Evolutionary conservation across 2,888 invertebrate genomes (phyloP).

Genomic region (Ferrisia virgata): DNA sequence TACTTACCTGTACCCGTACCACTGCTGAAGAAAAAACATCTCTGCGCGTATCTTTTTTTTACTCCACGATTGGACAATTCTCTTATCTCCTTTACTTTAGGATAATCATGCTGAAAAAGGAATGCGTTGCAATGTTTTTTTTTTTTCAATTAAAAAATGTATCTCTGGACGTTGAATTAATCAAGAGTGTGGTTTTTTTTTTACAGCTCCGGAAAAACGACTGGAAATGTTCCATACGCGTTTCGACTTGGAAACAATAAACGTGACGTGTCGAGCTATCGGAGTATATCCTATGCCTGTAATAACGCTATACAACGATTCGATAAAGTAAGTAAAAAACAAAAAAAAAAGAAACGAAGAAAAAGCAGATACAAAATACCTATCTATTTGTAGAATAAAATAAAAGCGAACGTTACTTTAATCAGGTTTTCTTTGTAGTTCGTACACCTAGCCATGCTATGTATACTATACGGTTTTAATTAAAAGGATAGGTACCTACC

Average conservation of each 20-base stretch:
- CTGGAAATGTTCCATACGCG: conserved; percentile 47
- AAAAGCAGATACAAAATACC: no score
- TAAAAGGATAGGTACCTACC: no score
- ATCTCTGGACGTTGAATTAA: background rate
- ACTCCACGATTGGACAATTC: no score
- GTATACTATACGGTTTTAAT: conserved; percentile 11
- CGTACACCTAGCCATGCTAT: no score
- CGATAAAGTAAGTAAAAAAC: conserved; percentile 41
- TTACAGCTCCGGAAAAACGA: conserved; percentile 48
- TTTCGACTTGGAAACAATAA: conserved; percentile 52
- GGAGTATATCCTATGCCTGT: conserved; percentile 61
- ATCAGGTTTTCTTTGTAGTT: background rate
- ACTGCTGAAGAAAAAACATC: no score
- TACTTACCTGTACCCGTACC: no score
- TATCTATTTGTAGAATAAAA: no score
- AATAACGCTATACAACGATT: conserved; percentile 47
- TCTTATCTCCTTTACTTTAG: no score
- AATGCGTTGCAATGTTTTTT: no score
- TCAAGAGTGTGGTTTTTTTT: background rate
- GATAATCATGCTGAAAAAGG: no score
- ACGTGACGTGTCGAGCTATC: conserved; percentile 60
- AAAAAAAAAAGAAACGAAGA: background rate
- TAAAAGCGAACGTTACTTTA: background rate
- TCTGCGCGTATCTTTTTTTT: no score
- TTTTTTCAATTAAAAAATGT: conserved; percentile 5